Base-by-base conservation (phyloP, 2,888 invertebrate species). In the Lottia gigantea region DNA sequence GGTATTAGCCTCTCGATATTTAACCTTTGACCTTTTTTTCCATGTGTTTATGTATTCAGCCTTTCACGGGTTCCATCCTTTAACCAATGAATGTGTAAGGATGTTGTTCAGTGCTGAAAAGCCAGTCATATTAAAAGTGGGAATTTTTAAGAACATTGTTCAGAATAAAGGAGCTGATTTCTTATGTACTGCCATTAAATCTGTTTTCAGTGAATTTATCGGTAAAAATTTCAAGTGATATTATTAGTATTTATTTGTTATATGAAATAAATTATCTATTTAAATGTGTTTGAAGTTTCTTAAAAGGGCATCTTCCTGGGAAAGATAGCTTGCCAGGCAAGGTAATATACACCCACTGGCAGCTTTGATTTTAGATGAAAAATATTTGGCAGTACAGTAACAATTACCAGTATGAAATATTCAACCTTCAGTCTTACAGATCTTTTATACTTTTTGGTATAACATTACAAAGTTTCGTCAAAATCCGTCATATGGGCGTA, bases 31-130 rank as follows among this genome's bases (percentile, higher is more conserved):
- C 55, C 19, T 55, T 4, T 55, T 23, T 55, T 55, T 55, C 14
- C 55, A 55, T 55, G 23, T 55, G 12, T 55, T 55, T 8, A 23
- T 55, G 55, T 55, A 55, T 23, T 55, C 55, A 2, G 23, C 23
- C 8, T 55, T 55, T 23, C 55, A 55, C 19, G 23, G 23, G 12
- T 55, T 55, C 15, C 19, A 19, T 23, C 19, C 19, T 55, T 55
- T 55, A 15, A 55, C 55, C 23, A 55, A 55, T 55, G 55, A 55
- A 55, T 55, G 55, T 55, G 55, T 55, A 2, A 55, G 55, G 55
- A 55, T 55, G 55, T 2, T 55, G 7, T 55, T 55, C 19, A 23
- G 19, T 55, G 55, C 55, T 55, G 55, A 55, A 4, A 19, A 55
- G 55, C 55, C 55, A 16, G 55, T 55, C 23, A 23, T 55, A 12